phyloP scores from a whole-genome alignment of 2,797 vertebrate species.

The Arnoldichthys spilopterus region DNA sequence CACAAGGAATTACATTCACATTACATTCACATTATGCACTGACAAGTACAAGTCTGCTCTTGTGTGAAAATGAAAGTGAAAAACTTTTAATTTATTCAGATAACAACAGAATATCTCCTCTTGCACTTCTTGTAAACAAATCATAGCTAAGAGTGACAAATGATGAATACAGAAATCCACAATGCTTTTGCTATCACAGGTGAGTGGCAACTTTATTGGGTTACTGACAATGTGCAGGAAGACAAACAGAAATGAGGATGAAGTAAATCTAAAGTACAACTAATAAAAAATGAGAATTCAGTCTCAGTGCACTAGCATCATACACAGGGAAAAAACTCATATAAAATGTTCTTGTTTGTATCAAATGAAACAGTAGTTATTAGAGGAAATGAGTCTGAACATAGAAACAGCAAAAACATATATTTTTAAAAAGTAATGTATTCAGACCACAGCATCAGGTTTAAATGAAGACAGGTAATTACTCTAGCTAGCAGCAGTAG shows the following conservation, averaged over 20 bases:
- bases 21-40: not conserved
- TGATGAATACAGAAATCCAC: not conserved
- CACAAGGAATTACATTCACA: too few relatives aligned
- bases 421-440: conserved; percentile 28
- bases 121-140: not conserved
- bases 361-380: not conserved
- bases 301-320: not conserved
- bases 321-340: not conserved
- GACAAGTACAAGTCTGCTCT: not conserved
- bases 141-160: not conserved
- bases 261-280: not conserved
- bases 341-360: conserved; percentile 9
- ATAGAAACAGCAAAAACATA: not conserved
- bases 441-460: conserved; percentile 40
- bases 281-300: not conserved
- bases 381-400: conserved; percentile 2
- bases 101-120: too few relatives aligned
- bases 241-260: not conserved
- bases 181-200: not conserved
- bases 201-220: not conserved
- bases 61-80: not conserved
- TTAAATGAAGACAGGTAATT: too few relatives aligned
- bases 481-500: not conserved
- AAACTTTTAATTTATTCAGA: too few relatives aligned
- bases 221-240: not conserved